Evolutionary conservation across 2,797 vertebrate genomes (phyloP).

Genomic region (Manis pentadactyla): DNA sequence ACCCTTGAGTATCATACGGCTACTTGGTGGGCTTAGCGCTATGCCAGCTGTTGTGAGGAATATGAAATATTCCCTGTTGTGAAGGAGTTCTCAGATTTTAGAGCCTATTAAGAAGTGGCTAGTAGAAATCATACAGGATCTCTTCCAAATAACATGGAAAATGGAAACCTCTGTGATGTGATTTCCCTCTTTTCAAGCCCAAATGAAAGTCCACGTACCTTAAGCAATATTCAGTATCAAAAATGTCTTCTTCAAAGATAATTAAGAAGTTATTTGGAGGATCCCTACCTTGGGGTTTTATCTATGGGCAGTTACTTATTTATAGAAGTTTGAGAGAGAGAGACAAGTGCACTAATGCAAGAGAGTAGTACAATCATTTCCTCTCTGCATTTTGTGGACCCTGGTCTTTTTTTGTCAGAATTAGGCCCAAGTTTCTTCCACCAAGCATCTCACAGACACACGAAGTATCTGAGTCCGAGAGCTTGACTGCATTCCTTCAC

Average conservation of each 20-base stretch:
- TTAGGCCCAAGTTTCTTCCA: neutral
- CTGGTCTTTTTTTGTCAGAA: neutral
- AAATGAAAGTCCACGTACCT: neutral
- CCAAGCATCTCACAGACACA: neutral
- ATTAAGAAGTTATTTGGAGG: neutral
- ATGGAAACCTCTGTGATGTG: neutral
- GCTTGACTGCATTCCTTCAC: neutral
- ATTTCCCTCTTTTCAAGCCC: neutral
- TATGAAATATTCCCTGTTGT: neutral
- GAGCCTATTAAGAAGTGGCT: neutral
- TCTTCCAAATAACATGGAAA: neutral
- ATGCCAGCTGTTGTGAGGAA: neutral
- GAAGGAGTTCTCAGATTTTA: neutral
- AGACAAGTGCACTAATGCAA: neutral
- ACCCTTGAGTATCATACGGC: neutral
- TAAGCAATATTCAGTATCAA: neutral
- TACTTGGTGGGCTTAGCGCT: neutral
- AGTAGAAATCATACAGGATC: neutral
- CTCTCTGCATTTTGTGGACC: neutral
- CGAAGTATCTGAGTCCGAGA: neutral
- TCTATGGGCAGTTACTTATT: conserved; percentile 1
- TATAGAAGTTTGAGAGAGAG: neutral
- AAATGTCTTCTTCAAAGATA: conserved; percentile 26
- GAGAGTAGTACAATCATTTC: neutral
- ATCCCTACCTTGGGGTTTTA: neutral